Base-by-base conservation (phyloP, 2,797 vertebrate genomes). In the Decapterus maruadsi region DNA sequence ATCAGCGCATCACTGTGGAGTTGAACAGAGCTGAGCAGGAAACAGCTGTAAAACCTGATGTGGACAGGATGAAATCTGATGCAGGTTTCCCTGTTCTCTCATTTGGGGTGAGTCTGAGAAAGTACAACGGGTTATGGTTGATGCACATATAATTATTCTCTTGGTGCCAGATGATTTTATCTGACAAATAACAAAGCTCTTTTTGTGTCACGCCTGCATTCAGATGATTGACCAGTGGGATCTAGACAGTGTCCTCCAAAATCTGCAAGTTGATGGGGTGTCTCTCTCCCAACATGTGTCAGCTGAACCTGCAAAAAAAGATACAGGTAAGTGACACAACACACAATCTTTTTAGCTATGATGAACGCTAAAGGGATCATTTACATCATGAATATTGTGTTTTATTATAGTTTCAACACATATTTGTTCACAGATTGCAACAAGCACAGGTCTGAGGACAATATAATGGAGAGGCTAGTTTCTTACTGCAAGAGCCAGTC, bases 141-240 rank as follows among this genome's bases (percentile, higher is more conserved):
- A 46, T 45, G 1, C 7, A 16, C 29, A 45, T 77, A 51, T n/a
- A n/a, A n/a, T n/a, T n/a, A n/a, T n/a, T n/a, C n/a, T n/a, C n/a
- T n/a, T n/a, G n/a, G 12, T 58, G 6, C 16, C 16, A n/a, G 31
- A 53, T 4, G 13, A 31, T 40, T 1, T 29, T 46, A 10, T 36
- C 3, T 20, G 36, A 53, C 1, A 36, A 48, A 56, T 40, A 67
- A 68, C 67, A 60, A 20, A 20, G 76, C 51, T 84, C 43, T 63
- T 31, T 86, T 82, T 77, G 92, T 51, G 16, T 8, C 43, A 40
- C 17, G 38, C 10, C 10, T 22, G 42, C 16, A 29, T 63, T 75
- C 90, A 97, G 96, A 81, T 79, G 42, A 76, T 90, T 22, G 92
- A 95, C 43, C 91, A 92, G 12, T 89, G 83, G 92, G 91, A 95